Evolutionary conservation across 1,140 invertebrate species (phyloP), one percentile per base, ranked within the genome.

Genomic region (Dendrolimus kikuchii): DNA sequence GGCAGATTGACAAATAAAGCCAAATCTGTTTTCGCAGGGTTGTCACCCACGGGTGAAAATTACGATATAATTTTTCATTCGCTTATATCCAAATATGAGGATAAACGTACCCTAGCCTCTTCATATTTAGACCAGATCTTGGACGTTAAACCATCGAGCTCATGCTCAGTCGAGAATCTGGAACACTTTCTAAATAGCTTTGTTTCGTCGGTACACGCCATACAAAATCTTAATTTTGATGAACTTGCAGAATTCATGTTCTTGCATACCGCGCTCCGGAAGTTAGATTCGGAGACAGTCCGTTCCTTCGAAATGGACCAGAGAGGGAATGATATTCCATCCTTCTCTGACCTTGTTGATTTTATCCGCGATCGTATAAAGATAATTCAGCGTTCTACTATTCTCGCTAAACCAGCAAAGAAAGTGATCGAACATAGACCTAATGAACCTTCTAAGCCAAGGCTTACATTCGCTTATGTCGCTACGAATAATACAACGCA

Each of bases 351-450:
- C 45, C 54, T 59, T 51, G n/a, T 54, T 40, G 37, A 7, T 23
- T 59, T 50, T 53, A 36, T 59, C 37, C 57, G 51, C n/a, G 51
- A 59, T n/a, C 51, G 51, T 38, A 46, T 54, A 41, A 54, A 59
- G 42, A 51, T 54, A 47, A 54, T 55, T 39, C 47, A 59, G 38
- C 47, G 51, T 36, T 50, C 51, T n/a, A 44, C 47, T 50, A n/a
- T 7, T 42, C 41, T 42, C 41, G 41, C n/a, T 42, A 7, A 42
- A 42, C n/a, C 41, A 1, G 23, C 23, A 3, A 23, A 23, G 23
- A 23, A 23, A 23, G 23, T 3, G 1, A 23, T 23, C 2, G 23
- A 23, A 7, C 46, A 8, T 37, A 48, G 37, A 48, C 46, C 5
- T 4, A 42, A 7, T 42, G 2, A n/a, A 42, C 41, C 41, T 7